Percentiles rank a stretch among this genome's conserved stretches.
These are phyloP conservation scores for Gracilinanus agilis DNA, from an alignment of 2,113 vertebrate genomes.

Conservation along the genomic window DNA sequence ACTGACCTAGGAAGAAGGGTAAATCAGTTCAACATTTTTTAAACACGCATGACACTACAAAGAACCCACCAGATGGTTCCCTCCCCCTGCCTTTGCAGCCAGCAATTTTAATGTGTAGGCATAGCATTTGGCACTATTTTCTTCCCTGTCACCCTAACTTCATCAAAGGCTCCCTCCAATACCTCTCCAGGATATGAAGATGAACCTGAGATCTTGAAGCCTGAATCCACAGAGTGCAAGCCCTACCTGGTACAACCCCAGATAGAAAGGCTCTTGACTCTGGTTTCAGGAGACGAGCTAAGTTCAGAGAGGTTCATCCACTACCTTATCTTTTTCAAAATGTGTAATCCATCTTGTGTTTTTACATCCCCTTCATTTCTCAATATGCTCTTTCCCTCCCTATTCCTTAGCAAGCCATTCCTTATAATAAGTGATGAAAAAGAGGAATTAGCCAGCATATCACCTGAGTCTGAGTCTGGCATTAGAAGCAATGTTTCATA, in stretches of 20 bases:
- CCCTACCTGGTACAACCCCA: neutral
- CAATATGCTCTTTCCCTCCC: neutral
- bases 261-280: neutral
- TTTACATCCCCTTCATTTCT: neutral
- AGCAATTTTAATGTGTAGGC: conserved; percentile 25
- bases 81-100: neutral
- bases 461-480: neutral
- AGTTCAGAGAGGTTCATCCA: neutral
- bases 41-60: conserved; percentile 11
- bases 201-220: neutral
- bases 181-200: neutral
- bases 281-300: neutral
- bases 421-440: neutral
- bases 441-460: neutral
- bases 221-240: neutral
- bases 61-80: neutral
- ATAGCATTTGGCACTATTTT: conserved; percentile 16
- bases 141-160: neutral
- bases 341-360: neutral
- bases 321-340: neutral
- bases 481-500: neutral
- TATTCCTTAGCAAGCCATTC: neutral
- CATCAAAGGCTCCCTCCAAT: neutral
- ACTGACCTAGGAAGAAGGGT: neutral
- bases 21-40: conserved; percentile 7